phyloP scores from a whole-genome alignment of 2,888 invertebrate species.

The Hetaerina titia region DNA sequence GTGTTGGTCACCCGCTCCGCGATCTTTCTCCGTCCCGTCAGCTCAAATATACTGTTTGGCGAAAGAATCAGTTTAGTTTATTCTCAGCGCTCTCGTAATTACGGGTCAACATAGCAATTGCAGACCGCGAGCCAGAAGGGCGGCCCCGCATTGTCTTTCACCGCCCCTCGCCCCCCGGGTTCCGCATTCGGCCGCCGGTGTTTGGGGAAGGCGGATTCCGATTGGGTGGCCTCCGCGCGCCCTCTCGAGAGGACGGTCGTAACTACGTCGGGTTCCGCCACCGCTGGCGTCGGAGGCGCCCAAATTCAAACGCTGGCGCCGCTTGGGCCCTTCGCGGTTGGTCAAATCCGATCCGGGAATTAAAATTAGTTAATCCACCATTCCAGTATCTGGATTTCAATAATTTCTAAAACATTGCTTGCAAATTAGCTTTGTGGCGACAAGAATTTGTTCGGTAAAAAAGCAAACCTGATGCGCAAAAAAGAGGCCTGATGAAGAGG shows the following conservation, averaged over 20 bases:
- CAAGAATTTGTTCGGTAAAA: too few species aligned
- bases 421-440: too few species aligned
- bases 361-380: too few species aligned
- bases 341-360: too few species aligned
- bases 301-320: not conserved
- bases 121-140: not conserved
- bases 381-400: too few species aligned
- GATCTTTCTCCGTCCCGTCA: not conserved
- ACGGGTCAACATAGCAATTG: slow-evolving; percentile 56
- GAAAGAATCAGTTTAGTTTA: slow-evolving; percentile 37
- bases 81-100: slow-evolving; percentile 48
- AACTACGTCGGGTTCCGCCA: not conserved
- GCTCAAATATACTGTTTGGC: not conserved
- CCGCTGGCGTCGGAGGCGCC: not conserved
- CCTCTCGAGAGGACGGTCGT: not conserved
- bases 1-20: not conserved
- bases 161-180: not conserved
- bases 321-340: too few species aligned
- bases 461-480: too few species aligned
- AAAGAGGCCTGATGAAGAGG: too few species aligned
- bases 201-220: not conserved
- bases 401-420: too few species aligned
- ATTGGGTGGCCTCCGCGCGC: not conserved
- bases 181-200: not conserved
- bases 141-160: not conserved